Evolutionary conservation across 30 jellyfish, hydroid and myxozoan species (phyloP).

Genomic region (Aurelia coerulea): DNA sequence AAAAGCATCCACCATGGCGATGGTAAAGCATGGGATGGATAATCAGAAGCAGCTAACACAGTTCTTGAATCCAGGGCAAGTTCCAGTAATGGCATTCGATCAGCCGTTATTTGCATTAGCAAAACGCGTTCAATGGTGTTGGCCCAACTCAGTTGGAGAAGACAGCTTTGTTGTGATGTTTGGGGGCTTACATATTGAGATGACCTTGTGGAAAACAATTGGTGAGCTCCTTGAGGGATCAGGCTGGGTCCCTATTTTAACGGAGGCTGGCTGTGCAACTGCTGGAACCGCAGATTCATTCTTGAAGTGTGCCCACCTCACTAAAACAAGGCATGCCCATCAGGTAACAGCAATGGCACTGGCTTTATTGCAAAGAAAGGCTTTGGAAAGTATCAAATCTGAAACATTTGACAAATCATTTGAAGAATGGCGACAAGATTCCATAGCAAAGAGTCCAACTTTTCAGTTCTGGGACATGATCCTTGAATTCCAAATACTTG

Average conservation of each 20-base stretch:
- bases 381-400: too few relatives aligned
- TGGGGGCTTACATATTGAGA: not conserved
- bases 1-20: not conserved
- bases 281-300: too few relatives aligned
- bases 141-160: not conserved
- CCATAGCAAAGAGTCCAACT: not conserved
- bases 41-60: not conserved
- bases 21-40: constrained; percentile 1
- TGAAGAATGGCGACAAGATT: too few relatives aligned
- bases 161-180: not conserved
- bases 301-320: too few relatives aligned
- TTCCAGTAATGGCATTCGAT: not conserved
- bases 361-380: too few relatives aligned
- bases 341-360: too few relatives aligned
- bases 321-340: too few relatives aligned
- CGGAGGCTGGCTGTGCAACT: too few relatives aligned
- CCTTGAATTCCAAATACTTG: not conserved
- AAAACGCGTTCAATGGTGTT: not conserved
- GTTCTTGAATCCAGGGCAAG: not conserved
- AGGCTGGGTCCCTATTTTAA: too few relatives aligned
- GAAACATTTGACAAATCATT: too few relatives aligned
- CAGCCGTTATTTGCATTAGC: not conserved
- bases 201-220: too few relatives aligned
- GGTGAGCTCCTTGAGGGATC: too few relatives aligned
- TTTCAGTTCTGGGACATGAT: not conserved